Conservation (phyloP, 2,888 invertebrate species). For the Watsonalla binaria region DNA sequence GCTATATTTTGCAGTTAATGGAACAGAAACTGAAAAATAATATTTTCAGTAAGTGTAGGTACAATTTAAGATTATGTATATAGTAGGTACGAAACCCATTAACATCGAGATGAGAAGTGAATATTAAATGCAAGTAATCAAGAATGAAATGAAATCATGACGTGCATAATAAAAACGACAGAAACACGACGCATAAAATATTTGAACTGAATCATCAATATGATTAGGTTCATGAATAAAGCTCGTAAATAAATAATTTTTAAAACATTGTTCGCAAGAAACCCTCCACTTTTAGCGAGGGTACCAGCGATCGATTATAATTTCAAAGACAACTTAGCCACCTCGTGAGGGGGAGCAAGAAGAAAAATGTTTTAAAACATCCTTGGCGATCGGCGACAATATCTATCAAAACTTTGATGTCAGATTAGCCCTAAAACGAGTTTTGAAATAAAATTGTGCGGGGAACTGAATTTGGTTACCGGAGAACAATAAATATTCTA, state of each 20-base stretch:
- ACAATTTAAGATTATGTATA: no score
- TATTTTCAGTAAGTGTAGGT: no score
- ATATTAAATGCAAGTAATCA: no score
- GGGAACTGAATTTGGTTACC: no score
- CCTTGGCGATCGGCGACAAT: conserved; percentile 7
- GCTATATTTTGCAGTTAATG: no score
- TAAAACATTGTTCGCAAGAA: conserved; percentile 30
- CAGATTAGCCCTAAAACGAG: conserved; percentile 13
- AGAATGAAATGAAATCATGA: no score
- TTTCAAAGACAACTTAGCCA: conserved; percentile 36
- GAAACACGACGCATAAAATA: not conserved
- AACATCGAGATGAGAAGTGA: no score
- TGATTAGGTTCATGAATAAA: not conserved
- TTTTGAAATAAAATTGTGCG: not conserved
- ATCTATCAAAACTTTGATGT: conserved; percentile 22
- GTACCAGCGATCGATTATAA: conserved; percentile 38
- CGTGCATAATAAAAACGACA: no score
- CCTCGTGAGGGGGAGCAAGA: conserved; percentile 33
- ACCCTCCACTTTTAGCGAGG: conserved; percentile 26
- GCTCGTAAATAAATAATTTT: not conserved
- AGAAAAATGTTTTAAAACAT: conserved; percentile 24
- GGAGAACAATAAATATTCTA: no score
- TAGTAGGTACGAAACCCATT: no score
- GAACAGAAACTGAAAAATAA: no score
- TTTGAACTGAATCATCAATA: not conserved